Base-by-base conservation (phyloP, 2,797 vertebrate genomes). In the Coregonus suidteri region DNA sequence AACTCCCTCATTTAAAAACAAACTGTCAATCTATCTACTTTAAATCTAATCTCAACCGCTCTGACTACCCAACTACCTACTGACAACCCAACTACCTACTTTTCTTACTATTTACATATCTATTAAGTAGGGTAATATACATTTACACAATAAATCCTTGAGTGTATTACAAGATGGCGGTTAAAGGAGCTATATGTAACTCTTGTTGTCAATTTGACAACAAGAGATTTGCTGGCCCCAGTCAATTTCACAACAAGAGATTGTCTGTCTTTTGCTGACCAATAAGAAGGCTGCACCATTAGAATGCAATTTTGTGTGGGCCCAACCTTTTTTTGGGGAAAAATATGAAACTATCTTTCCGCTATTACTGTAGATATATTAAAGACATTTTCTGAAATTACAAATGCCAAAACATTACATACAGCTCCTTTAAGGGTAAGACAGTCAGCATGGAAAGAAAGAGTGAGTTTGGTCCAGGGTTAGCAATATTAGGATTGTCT, bases 401-500 rank as follows among this genome's bases (percentile, higher is more conserved):
- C 2, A 34, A 34, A 34, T 34, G 3, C 34, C 34, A 34, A 34
- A 34, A 34, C 34, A 34, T 35, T 35, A 35, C 41, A 47, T 47
- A 47, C 41, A 47, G 41, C 41, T 47, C 9, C 41, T 47, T 47
- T 47, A 47, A 53, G 15, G 37, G 4, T 75, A 79, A 77, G 64
- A 81, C 75, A 75, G 62, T 77, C 78, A 77, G 75, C 77, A 83
- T 79, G 76, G 77, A 83, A 75, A 77, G 81, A 47, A 41, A 41
- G 79, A 15, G 79, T 53, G 74, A 77, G 87, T 85, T 92, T 90
- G 90, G 91, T 92, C 91, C 88, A 81, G 82, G 79, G 83, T 85
- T 83, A 83, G 80, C 76, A 70, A 75, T 78, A 47, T 47, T 82
- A 84, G 83, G 84, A 84, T 80, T 51, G 31, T 74, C 75, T 56